Evolutionary conservation across 2,888 invertebrate genomes (phyloP).

Genomic region (Rhagonycha fulva): DNA sequence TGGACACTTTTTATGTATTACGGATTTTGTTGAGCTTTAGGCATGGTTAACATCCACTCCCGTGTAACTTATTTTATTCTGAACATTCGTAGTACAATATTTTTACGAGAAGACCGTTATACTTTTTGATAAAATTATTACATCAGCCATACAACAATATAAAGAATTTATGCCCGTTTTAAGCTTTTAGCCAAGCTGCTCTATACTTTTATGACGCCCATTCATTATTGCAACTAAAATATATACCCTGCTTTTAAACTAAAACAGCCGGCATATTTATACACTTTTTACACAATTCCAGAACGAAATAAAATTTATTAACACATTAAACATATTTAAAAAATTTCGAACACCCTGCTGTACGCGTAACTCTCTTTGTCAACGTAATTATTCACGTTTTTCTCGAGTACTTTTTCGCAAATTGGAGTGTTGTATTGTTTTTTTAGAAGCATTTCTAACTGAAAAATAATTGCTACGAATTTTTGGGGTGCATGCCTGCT

Average conservation of each 20-base stretch:
- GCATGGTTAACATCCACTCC: neutral
- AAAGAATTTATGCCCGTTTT: neutral
- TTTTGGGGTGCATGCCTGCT: too few species aligned
- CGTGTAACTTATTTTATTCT: neutral
- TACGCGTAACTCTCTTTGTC: too few species aligned
- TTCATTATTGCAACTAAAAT: neutral
- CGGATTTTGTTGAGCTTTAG: neutral
- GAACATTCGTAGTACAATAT: neutral
- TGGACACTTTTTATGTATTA: neutral
- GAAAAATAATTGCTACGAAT: too few species aligned
- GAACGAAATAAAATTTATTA: too few species aligned
- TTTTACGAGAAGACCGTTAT: neutral
- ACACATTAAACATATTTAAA: too few species aligned
- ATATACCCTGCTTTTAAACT: neutral
- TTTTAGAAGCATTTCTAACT: too few species aligned
- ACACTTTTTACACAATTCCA: neutral
- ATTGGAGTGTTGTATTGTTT: too few species aligned
- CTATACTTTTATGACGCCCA: neutral
- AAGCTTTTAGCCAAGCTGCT: neutral
- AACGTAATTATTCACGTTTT: too few species aligned
- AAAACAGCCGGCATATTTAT: neutral
- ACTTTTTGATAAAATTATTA: neutral
- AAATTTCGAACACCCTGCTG: too few species aligned
- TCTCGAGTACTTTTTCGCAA: too few species aligned
- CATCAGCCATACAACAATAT: neutral